phyloP scores from a whole-genome alignment of 2,797 vertebrate species.

The Rhynchotus rufescens region DNA sequence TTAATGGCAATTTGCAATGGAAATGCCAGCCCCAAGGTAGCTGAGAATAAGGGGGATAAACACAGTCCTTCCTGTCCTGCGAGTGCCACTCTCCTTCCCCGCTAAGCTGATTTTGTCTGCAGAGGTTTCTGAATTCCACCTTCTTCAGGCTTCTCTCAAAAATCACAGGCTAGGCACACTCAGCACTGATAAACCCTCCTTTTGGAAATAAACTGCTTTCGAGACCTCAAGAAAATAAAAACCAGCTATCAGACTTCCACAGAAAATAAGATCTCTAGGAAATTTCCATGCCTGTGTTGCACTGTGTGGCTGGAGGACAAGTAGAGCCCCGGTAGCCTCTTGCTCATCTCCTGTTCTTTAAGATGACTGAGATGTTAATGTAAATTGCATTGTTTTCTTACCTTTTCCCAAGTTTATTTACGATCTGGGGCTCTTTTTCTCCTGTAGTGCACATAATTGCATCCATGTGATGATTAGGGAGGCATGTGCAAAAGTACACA shows the following conservation, averaged over 20 bases:
- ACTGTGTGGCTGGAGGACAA: constrained; percentile 44
- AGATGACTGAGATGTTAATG: neutral
- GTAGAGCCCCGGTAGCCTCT: neutral
- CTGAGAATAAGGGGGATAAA: neutral
- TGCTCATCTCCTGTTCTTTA: neutral
- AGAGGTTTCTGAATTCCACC: neutral
- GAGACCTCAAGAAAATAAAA: constrained; percentile 9
- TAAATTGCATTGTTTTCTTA: constrained; percentile 5
- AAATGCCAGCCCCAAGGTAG: rapidly evolving
- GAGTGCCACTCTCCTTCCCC: neutral
- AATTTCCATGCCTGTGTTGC: neutral
- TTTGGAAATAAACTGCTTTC: constrained; percentile 19
- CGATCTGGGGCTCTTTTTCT: constrained; percentile 44
- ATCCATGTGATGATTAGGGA: neutral
- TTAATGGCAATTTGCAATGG: neutral
- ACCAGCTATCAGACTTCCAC: neutral
- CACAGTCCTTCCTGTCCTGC: neutral
- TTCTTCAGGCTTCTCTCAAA: constrained; percentile 14
- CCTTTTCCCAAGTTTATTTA: constrained; percentile 25
- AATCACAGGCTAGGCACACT: constrained; percentile 25
- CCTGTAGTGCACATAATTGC: constrained; percentile 52
- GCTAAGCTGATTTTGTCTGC: neutral
- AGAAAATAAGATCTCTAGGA: constrained; percentile 39
- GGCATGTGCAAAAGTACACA: constrained; percentile 25
- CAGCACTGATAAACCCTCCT: constrained; percentile 20